Evolutionary conservation across 1,140 invertebrate genomes (phyloP).

Genomic region (Bacillus rossius): DNA sequence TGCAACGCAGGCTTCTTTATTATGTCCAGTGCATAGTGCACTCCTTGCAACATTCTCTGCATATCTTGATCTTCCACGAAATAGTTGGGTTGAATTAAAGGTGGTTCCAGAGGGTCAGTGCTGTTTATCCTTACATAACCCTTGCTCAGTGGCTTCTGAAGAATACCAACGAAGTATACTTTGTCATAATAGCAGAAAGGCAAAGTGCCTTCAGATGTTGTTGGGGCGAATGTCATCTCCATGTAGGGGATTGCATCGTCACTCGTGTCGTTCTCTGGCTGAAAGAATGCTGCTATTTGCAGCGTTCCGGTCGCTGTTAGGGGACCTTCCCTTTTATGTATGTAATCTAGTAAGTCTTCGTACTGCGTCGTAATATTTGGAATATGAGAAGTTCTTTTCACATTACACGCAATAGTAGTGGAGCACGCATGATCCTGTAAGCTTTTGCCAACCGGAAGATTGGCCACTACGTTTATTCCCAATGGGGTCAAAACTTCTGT

Average conservation of each 20-base stretch:
- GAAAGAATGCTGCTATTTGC: too few species aligned
- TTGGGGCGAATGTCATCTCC: too few species aligned
- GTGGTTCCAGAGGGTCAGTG: constrained; percentile 52
- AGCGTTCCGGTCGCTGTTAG: too few species aligned
- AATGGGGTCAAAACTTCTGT: not conserved
- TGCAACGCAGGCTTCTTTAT: constrained; percentile 25
- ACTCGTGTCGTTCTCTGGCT: too few species aligned
- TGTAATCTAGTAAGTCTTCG: too few species aligned
- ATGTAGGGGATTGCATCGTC: too few species aligned
- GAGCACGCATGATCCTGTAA: not conserved
- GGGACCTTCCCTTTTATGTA: too few species aligned
- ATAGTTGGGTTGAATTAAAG: constrained; percentile 64
- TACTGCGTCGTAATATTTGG: too few species aligned
- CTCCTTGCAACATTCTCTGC: too few species aligned
- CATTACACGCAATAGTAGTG: not conserved
- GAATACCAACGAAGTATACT: constrained; percentile 36
- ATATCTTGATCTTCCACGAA: constrained; percentile 12
- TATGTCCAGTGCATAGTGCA: too few species aligned
- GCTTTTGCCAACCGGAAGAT: not conserved
- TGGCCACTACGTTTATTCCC: not conserved
- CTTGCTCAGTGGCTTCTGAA: constrained; percentile 50
- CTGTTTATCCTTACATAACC: constrained; percentile 51
- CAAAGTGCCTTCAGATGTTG: not conserved
- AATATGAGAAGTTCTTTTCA: too few species aligned
- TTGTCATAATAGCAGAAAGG: constrained; percentile 22